A percentile compares a stretch with the other conserved stretches of the same genome.
Evolutionary conservation across 2,113 vertebrate species (phyloP).

Genomic region (Fukomys damarensis): DNA sequence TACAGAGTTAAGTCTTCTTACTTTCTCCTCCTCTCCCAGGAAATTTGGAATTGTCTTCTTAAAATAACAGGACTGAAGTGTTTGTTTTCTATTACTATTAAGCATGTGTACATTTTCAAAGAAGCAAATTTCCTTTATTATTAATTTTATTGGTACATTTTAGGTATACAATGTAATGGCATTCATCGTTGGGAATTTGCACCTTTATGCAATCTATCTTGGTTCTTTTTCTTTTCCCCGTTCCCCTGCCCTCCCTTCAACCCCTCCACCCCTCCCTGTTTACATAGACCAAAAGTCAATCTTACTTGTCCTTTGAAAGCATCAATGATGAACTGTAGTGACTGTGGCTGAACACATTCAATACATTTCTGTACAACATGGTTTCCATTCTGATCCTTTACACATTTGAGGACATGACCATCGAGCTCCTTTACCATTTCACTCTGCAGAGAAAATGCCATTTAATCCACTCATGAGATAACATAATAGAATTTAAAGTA

Average conservation of each 20-base stretch:
- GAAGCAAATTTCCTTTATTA: too few species aligned
- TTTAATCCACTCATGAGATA: conserved; percentile 40
- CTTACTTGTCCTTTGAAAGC: conserved; percentile 97
- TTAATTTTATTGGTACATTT: too few species aligned
- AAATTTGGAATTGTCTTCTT: conserved; percentile 34
- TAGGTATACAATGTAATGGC: too few species aligned
- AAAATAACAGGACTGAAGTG: conserved; percentile 24
- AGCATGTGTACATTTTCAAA: too few species aligned
- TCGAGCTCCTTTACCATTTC: conserved; percentile 97
- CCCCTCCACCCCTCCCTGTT: too few species aligned
- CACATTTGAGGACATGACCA: conserved; percentile 97
- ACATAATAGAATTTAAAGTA: background rate
- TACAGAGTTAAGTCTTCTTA: background rate
- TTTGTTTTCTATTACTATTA: too few species aligned
- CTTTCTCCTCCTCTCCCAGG: background rate
- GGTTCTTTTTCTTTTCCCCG: too few species aligned
- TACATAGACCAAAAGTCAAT: background rate
- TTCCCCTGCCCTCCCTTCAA: too few species aligned
- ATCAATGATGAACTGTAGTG: conserved; percentile 97
- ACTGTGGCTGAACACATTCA: conserved; percentile 97
- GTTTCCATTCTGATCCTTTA: conserved; percentile 99
- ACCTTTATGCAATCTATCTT: too few species aligned
- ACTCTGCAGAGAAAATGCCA: conserved; percentile 86
- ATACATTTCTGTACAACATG: conserved; percentile 99
- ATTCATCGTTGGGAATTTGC: too few species aligned